Evolutionary conservation across 2,797 vertebrate species (phyloP).

Genomic region (Gymnodraco acuticeps): DNA sequence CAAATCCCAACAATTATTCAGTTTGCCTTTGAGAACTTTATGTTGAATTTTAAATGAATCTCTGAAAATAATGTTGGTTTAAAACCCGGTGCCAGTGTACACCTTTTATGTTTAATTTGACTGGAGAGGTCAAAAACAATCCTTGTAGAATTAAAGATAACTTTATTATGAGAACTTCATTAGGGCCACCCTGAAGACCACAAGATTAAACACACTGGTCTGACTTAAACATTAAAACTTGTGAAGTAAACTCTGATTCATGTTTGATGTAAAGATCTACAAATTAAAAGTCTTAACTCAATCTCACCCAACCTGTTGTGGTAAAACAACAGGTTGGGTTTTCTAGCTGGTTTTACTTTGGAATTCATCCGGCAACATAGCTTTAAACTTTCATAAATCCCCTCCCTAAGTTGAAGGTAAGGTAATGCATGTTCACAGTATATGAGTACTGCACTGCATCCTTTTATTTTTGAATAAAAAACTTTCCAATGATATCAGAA

Average conservation of each 20-base stretch:
- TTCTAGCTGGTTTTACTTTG: conserved; percentile 25
- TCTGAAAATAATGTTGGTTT: not conserved
- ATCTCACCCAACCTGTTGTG: not conserved
- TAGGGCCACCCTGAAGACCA: not conserved
- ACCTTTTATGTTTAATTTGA: not conserved
- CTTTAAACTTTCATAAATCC: conserved; percentile 2
- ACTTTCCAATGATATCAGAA: conserved; percentile 53
- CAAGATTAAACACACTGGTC: not conserved
- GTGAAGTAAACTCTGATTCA: not conserved
- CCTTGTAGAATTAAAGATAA: not conserved
- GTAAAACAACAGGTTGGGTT: not conserved
- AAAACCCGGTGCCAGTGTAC: not conserved
- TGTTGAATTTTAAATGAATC: not conserved
- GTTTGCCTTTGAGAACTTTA: not conserved
- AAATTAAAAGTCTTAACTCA: not conserved
- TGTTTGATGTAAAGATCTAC: not conserved
- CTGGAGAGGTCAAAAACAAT: not conserved
- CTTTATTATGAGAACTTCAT: not conserved
- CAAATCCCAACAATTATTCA: not conserved
- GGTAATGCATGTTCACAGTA: conserved; percentile 19
- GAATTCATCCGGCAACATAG: conserved; percentile 21
- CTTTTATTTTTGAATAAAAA: conserved; percentile 46
- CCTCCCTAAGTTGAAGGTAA: conserved; percentile 5
- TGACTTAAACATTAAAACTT: not conserved
- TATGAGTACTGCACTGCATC: conserved; percentile 25